Conservation (phyloP, 2,797 vertebrate species). For the Phalanger gymnotis region DNA sequence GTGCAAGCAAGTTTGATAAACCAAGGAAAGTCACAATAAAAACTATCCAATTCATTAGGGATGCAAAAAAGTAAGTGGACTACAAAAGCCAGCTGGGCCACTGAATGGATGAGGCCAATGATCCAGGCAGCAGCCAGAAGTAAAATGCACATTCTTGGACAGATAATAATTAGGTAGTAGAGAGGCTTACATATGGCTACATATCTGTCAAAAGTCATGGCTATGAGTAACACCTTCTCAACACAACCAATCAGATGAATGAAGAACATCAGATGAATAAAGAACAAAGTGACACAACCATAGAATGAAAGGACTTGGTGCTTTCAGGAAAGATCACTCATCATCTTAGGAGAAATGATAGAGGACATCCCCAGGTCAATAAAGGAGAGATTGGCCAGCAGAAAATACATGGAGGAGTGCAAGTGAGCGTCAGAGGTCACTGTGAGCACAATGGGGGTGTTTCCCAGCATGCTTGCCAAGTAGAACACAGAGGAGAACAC, state of each 20-base stretch:
- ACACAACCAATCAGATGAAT: constrained; percentile 15
- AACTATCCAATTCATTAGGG: constrained; percentile 56
- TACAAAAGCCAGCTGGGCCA: constrained; percentile 51
- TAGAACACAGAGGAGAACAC: constrained; percentile 56
- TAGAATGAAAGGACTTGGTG: constrained; percentile 24
- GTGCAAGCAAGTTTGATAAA: constrained; percentile 52
- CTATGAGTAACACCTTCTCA: constrained; percentile 44
- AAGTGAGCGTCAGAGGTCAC: neutral
- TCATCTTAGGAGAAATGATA: constrained; percentile 31
- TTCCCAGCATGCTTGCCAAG: constrained; percentile 35
- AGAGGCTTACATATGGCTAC: constrained; percentile 66
- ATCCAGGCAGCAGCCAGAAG: constrained; percentile 52
- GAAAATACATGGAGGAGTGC: constrained; percentile 66
- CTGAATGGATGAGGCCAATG: constrained; percentile 32
- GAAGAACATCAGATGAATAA: constrained; percentile 56
- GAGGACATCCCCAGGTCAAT: constrained; percentile 21
- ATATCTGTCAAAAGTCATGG: constrained; percentile 68
- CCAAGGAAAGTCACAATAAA: constrained; percentile 64
- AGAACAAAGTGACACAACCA: constrained; percentile 49
- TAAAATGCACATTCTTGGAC: constrained; percentile 10
- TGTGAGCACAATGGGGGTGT: constrained; percentile 39
- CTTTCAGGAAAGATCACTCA: constrained; percentile 1
- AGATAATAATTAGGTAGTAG: constrained; percentile 56
- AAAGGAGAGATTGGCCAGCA: constrained; percentile 67
- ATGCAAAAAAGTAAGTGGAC: constrained; percentile 56